These are phyloP conservation scores for Porites lutea DNA, from an alignment of 64 coral and sea anemone genomes.

Conservation along the genomic window DNA sequence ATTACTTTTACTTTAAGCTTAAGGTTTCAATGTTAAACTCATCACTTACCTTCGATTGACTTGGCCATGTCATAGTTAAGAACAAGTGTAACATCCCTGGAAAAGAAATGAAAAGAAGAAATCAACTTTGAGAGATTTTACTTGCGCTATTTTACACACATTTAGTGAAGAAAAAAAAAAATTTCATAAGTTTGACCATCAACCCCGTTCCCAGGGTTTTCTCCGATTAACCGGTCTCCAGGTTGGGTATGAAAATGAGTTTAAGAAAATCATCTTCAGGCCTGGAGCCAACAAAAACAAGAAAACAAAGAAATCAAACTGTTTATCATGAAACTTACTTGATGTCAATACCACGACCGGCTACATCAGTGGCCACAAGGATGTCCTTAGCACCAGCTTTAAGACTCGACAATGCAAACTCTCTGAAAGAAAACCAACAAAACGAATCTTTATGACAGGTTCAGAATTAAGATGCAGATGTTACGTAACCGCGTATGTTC, in stretches of 20 bases:
- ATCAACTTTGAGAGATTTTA: not conserved
- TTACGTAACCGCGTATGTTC: no score
- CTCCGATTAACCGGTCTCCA: not conserved
- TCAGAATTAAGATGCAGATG: no score
- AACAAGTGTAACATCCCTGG: conserved; percentile 94
- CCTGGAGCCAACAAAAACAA: not conserved
- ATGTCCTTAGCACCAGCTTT: conserved; percentile 98
- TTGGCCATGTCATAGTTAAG: conserved; percentile 99
- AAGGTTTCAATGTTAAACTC: not conserved
- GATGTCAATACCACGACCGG: conserved; percentile 99
- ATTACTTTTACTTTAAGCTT: no score
- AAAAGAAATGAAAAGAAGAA: not conserved
- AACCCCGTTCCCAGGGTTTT: no score
- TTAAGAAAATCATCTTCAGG: no score
- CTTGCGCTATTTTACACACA: not conserved
- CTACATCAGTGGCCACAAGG: conserved; percentile 92
- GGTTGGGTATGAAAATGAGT: no score
- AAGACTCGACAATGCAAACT: conserved; percentile 97
- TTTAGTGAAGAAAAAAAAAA: no score
- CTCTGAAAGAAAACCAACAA: conserved; percentile 68
- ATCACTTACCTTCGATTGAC: conserved; percentile 89
- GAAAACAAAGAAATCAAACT: not conserved
- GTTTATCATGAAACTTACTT: conserved; percentile 60
- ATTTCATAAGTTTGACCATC: no score
- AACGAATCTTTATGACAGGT: not conserved